Base-by-base conservation (phyloP, 1,140 invertebrate genomes). In the Caenorhabditis tropicalis region DNA sequence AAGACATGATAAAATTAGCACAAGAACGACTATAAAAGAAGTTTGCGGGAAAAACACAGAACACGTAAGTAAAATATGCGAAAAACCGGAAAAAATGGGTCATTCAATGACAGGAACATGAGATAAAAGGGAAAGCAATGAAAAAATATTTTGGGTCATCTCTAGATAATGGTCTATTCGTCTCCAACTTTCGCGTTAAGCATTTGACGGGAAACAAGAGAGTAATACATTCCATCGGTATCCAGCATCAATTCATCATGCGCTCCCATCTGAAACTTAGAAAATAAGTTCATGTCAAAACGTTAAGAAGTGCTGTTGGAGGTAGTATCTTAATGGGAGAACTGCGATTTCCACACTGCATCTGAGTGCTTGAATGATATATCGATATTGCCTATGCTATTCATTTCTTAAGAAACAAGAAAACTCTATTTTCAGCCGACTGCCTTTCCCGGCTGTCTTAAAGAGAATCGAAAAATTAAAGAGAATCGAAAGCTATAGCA, bases 161-260 rank as follows among this genome's bases (percentile, higher is more conserved):
- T 21, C 5, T 36, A 15, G 0, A 15, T 24, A n/a, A 43, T 24
- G 21, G 43, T 74, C 36, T 74, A 74, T 24, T 74, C 65, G 6
- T 74, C 65, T 39, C 65, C 65, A 27, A 74, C 65, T 74, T 74
- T 74, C 1, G 65, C 65, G 19, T 24, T 74, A n/a, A 74, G 36
- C 79, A 84, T 65, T 70, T 84, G 83, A 16, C 83, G 65, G 19
- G 70, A 51, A 0, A 90, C 88, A 5, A 89, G 82, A 10, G 83
- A 85, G 31, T 89, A 51, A 70, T 89, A 89, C 1, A 90, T 58
- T 19, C 88, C 88, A 15, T 89, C 86, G 12, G 46, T 43, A 7
- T 89, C 88, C 21, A 21, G 24, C 83, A 89, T 85, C 5, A 87
- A 36, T 36, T 87, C 58, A 6, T 15, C 58, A 43, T 88, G 88